Conservation (phyloP, 2,113 vertebrate species). For the Petromus typicus region DNA sequence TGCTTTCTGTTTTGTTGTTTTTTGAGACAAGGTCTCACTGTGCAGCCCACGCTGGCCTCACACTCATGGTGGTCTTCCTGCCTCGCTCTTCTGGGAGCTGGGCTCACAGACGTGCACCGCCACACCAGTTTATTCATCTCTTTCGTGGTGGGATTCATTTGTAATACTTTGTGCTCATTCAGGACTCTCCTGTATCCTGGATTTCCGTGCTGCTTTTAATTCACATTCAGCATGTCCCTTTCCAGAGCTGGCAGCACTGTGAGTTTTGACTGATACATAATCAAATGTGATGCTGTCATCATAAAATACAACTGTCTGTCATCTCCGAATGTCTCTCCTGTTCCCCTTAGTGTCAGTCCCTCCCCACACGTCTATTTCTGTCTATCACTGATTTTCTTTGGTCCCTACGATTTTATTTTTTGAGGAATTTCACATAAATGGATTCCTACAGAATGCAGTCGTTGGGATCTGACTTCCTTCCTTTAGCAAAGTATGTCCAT, state of each 20-base stretch:
- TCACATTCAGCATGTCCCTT: background rate
- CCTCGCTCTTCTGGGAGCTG: background rate
- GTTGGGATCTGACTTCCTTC: background rate
- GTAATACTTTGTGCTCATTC: background rate
- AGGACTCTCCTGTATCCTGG: background rate
- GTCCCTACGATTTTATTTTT: background rate
- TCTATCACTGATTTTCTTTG: background rate
- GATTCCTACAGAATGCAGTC: background rate
- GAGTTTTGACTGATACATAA: background rate
- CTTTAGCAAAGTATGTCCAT: background rate
- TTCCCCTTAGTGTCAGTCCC: background rate
- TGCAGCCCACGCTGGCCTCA: background rate
- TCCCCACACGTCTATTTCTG: background rate
- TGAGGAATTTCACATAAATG: background rate
- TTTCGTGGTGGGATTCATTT: background rate
- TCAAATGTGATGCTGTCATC: background rate
- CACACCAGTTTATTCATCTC: background rate
- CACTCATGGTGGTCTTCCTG: background rate
- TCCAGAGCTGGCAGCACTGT: background rate
- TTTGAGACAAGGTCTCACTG: background rate
- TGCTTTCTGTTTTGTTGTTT: background rate
- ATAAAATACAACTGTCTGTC: background rate
- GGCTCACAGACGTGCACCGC: background rate
- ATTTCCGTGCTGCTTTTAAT: background rate
- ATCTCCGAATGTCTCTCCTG: background rate